Evolutionary conservation across 2,797 vertebrate species (phyloP), one percentile per base, ranked within the genome.

Genomic region (Calcarius lapponicus): DNA sequence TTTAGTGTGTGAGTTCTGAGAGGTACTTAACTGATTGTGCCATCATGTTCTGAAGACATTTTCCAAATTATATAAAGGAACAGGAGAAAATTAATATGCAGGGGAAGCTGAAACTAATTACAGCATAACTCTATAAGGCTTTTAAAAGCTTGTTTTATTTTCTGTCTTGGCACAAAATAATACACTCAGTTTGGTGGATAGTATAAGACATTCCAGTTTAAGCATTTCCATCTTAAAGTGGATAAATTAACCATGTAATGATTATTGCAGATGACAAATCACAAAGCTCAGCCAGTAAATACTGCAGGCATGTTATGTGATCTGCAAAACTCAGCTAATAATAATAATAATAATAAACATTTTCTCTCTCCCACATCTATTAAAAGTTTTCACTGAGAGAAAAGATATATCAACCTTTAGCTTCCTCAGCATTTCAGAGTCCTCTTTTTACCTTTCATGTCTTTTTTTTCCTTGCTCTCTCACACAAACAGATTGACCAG

Each of bases 81-180:
- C 11, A 76, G 82, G 87, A 94, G 84, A 92, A 81, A 96, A 97
- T 97, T 97, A 97, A 98, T 94, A 97, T 96, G 94, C 97, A 93
- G 73, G 53, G 80, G 48, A 90, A 94, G 93, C 93, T 95, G 96
- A 91, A 88, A 90, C 96, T 97, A 97, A 97, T 97, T 97, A 94
- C 92, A 93, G 91, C 82, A 88, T 89, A 94, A 91, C 88, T 95
- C 72, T 73, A 90, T 70, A 75, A 90, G 90, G 93, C 96, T 96
- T 94, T 95, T 74, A 96, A 90, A 96, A 92, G 36, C 53, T 96
- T 81, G 80, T 80, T 97, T 95, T 96, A 94, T 97, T 91, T 95
- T 95, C 42, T 54, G 92, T 93, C 95, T 96, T 70, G 26, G 94
- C 89, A 92, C 70, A 88, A 84, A 93, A 92, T 67, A 97, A 96